Evolutionary conservation across 2,113 vertebrate species (phyloP).

Genomic region (Colossoma macropomum): DNA sequence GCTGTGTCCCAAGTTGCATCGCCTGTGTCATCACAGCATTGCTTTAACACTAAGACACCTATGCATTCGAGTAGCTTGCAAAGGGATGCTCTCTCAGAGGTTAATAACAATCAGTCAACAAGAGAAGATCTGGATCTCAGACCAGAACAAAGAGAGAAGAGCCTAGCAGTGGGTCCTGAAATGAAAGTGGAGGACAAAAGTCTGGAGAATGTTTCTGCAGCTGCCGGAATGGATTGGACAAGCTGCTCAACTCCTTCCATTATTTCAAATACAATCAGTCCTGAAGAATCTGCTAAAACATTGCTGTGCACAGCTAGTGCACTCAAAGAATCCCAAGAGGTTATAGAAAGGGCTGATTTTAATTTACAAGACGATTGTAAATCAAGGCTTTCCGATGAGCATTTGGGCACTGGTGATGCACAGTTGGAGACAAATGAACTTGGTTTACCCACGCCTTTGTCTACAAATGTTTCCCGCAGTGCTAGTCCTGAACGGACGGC

Average conservation of each 20-base stretch:
- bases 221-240: conserved; percentile 44
- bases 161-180: conserved; percentile 27
- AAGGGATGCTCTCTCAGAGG: conserved; percentile 38
- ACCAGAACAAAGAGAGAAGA: conserved; percentile 58
- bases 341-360: conserved; percentile 52
- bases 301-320: conserved; percentile 31
- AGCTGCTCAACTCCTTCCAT: conserved; percentile 61
- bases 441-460: conserved; percentile 18
- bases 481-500: conserved; percentile 58
- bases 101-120: conserved; percentile 47
- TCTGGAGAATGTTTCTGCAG: conserved; percentile 45
- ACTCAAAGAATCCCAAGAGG: conserved; percentile 55
- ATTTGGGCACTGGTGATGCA: conserved; percentile 58
- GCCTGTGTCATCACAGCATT: conserved; percentile 26
- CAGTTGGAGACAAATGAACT: conserved; percentile 66
- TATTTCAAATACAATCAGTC: conserved; percentile 54
- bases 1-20: conserved; percentile 43
- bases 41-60: conserved; percentile 42
- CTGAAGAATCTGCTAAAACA: conserved; percentile 57
- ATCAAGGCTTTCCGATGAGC: conserved; percentile 66
- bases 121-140: conserved; percentile 38
- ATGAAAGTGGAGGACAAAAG: conserved; percentile 55
- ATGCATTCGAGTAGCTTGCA: conserved; percentile 46
- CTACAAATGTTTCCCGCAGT: conserved; percentile 10
- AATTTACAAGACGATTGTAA: conserved; percentile 31